These are phyloP conservation scores for Premnoplex brunnescens DNA, from an alignment of 2,797 vertebrate genomes.

Conservation along the genomic window DNA sequence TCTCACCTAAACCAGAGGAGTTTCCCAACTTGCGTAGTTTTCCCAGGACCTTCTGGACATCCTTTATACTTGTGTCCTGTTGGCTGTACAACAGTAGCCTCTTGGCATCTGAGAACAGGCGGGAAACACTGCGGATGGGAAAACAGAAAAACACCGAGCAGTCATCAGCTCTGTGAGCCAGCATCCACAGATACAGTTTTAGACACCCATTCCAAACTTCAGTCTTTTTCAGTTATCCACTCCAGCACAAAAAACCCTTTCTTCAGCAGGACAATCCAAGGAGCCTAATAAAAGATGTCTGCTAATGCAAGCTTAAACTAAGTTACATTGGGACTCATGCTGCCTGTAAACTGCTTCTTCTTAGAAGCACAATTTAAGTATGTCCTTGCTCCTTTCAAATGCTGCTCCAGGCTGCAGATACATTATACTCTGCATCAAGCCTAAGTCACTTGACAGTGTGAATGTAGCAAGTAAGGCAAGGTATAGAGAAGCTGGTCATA, in stretches of 20 bases:
- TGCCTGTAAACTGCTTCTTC: background rate
- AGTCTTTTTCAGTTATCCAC: background rate
- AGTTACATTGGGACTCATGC: background rate
- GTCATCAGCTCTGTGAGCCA: background rate
- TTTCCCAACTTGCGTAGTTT: slow-evolving; percentile 80
- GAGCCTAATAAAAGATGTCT: background rate
- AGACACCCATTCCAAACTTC: background rate
- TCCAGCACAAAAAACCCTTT: background rate
- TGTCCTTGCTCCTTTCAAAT: background rate
- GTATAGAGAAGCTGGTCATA: background rate
- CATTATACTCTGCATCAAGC: background rate
- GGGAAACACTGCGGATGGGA: slow-evolving; percentile 82
- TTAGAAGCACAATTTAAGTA: background rate
- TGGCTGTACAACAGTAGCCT: slow-evolving; percentile 93
- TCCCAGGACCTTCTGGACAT: slow-evolving; percentile 83
- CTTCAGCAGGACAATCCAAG: background rate
- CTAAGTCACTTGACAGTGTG: background rate
- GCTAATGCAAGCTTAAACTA: background rate
- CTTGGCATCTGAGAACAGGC: slow-evolving; percentile 90
- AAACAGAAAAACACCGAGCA: background rate
- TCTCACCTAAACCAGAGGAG: slow-evolving; percentile 80
- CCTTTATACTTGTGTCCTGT: slow-evolving; percentile 86
- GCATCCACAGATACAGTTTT: background rate
- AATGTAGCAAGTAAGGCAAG: background rate
- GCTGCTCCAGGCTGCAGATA: background rate